phyloP scores from a whole-genome alignment of 23 tunicate genomes.

The Styela clava region DNA sequence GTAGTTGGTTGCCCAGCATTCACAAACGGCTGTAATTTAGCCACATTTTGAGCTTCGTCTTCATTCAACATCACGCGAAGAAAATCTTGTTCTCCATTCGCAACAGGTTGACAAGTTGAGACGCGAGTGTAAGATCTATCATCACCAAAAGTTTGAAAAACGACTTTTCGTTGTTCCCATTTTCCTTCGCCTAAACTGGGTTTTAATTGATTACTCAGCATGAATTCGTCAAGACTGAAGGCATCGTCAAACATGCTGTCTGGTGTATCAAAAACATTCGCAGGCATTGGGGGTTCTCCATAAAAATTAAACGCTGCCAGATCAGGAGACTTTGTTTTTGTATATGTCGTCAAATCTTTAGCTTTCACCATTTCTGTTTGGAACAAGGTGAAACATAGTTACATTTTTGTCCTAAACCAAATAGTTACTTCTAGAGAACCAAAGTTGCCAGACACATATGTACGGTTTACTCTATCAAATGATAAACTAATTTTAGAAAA shows the following conservation, averaged over 20 bases:
- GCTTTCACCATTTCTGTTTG: not conserved
- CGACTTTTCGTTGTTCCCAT: not conserved
- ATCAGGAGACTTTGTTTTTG: not conserved
- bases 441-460: too few species aligned
- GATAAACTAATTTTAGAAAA: too few species aligned
- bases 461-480: too few species aligned
- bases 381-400: too few species aligned
- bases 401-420: too few species aligned
- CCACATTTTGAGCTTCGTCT: not conserved
- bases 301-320: slow-evolving; percentile 8
- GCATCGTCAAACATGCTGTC: slow-evolving; percentile 47
- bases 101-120: not conserved
- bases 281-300: not conserved
- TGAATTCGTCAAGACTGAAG: slow-evolving; percentile 51
- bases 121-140: not conserved
- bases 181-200: not conserved
- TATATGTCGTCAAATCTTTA: not conserved
- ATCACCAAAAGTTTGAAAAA: not conserved
- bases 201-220: slow-evolving; percentile 21
- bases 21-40: not conserved
- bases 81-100: not conserved
- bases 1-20: not conserved
- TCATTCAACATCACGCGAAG: not conserved
- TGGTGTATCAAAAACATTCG: not conserved
- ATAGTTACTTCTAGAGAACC: too few species aligned